phyloP scores from a whole-genome alignment of 2,797 vertebrate species.

The Tapirus indicus region DNA sequence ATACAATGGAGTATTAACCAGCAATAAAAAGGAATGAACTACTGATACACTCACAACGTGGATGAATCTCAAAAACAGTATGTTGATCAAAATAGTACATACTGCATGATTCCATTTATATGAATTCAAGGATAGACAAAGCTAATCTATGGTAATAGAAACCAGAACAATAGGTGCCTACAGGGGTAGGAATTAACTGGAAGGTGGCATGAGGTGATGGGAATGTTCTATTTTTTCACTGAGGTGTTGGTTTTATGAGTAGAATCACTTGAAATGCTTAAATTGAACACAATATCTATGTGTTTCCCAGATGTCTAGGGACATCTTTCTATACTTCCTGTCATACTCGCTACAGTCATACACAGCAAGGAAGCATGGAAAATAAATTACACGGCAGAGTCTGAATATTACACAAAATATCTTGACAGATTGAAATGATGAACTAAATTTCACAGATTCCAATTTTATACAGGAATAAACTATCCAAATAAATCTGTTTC shows the following conservation, averaged over 20 bases:
- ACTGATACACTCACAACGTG: not conserved
- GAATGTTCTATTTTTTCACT: not conserved
- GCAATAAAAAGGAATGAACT: conserved; percentile 28
- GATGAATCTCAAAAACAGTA: not conserved
- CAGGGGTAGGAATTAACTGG: not conserved
- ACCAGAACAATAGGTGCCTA: not conserved
- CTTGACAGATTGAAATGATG: not conserved
- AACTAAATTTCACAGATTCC: conserved; percentile 37
- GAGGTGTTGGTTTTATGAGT: not conserved
- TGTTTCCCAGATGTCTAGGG: not conserved
- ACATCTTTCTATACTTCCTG: not conserved
- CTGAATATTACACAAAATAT: not conserved
- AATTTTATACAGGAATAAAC: conserved; percentile 15
- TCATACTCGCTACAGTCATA: not conserved
- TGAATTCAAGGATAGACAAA: not conserved
- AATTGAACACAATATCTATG: not conserved
- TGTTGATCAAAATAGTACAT: not conserved
- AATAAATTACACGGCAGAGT: not conserved
- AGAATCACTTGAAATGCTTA: not conserved
- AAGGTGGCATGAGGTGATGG: not conserved
- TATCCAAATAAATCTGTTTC: conserved; percentile 6
- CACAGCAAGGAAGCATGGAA: not conserved
- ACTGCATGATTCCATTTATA: not conserved
- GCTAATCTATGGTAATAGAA: not conserved
- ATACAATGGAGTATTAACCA: not conserved